Conservation (phyloP, 2,888 invertebrate species). For the Ochropleura leucogaster region DNA sequence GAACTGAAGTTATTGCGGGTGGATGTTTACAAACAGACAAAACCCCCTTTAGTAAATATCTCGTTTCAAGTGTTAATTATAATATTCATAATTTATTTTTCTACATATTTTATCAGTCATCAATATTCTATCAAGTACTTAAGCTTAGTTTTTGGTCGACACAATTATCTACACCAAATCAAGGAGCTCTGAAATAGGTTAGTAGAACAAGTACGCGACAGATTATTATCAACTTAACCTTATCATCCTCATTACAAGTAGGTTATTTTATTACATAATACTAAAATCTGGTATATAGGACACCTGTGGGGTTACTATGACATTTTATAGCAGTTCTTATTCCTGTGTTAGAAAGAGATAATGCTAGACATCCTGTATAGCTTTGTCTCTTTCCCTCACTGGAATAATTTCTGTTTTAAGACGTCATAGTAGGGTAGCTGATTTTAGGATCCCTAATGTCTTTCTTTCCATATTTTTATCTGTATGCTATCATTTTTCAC, state of each 20-base stretch:
- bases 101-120: not conserved
- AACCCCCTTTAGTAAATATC: no score
- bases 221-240: slow-evolving; percentile 6
- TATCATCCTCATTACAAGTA: not conserved
- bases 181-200: not conserved
- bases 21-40: no score
- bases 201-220: not conserved
- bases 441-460: not conserved
- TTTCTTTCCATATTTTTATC: not conserved
- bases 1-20: no score
- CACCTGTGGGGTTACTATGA: no score
- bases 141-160: not conserved
- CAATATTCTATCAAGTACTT: not conserved
- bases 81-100: not conserved
- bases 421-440: no score
- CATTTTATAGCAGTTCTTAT: no score
- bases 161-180: not conserved
- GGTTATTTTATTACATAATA: slow-evolving; percentile 11
- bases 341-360: no score
- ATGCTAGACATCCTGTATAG: no score
- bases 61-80: no score
- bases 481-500: no score
- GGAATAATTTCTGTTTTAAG: no score
- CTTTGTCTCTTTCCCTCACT: no score
- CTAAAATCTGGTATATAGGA: not conserved